phyloP scores from a whole-genome alignment of 92 coral and sea anemone species.

The Siderastrea radians region DNA sequence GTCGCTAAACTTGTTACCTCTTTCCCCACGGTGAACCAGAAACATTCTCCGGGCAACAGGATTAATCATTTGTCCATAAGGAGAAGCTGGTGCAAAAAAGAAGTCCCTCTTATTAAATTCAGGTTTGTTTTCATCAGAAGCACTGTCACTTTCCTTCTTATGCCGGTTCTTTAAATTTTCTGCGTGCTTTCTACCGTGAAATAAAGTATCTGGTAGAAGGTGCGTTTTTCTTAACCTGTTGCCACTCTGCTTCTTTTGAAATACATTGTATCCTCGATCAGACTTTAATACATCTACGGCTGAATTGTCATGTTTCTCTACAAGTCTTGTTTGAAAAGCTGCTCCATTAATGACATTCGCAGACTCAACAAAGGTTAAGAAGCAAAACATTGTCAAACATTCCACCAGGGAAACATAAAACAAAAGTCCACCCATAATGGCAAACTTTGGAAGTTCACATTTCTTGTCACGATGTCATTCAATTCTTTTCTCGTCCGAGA shows the following conservation, averaged over 20 bases:
- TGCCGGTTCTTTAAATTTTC: neutral
- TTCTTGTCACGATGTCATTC: neutral
- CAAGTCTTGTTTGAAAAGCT: neutral
- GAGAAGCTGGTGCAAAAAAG: conserved; percentile 26
- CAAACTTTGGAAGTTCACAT: conserved; percentile 1
- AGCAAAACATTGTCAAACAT: conserved; percentile 1
- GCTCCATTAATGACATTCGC: neutral
- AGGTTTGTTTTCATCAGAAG: neutral
- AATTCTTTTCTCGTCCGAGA: neutral
- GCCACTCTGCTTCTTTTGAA: neutral
- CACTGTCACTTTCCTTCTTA: neutral
- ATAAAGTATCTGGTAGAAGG: neutral
- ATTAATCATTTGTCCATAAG: neutral
- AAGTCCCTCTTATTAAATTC: conserved; percentile 27
- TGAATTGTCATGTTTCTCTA: neutral
- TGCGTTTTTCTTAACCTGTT: neutral
- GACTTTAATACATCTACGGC: neutral
- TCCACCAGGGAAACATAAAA: neutral
- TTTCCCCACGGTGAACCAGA: conserved; percentile 30
- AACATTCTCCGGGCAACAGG: conserved; percentile 42
- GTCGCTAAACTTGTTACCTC: conserved; percentile 3
- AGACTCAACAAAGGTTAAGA: conserved; percentile 26
- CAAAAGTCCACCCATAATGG: neutral
- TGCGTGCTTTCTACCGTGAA: neutral
- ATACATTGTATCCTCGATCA: neutral